phyloP scores from a whole-genome alignment of 2,113 vertebrate species.

The Tetrao urogallus region DNA sequence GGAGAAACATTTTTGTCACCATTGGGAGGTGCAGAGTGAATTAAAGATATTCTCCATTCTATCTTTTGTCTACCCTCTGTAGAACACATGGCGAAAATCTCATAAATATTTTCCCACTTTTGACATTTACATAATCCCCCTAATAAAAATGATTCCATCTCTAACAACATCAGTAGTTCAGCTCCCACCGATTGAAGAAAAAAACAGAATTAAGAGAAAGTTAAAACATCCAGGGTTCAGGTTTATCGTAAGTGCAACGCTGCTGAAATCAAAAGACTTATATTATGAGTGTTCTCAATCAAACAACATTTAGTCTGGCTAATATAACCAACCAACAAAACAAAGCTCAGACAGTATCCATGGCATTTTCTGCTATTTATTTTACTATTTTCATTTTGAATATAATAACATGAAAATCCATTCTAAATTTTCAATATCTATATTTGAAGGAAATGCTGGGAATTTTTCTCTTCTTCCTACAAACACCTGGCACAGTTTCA shows the following conservation, averaged over 20 bases:
- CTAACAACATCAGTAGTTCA: neutral
- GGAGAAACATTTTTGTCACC: neutral
- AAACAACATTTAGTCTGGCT: neutral
- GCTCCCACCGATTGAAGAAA: neutral
- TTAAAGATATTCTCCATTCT: neutral
- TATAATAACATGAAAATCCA: neutral
- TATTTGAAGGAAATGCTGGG: neutral
- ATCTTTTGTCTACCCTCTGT: neutral
- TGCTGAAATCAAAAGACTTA: neutral
- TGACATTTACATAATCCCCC: neutral
- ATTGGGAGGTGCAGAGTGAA: neutral
- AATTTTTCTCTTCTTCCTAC: neutral
- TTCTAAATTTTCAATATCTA: conserved; percentile 6
- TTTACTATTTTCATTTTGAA: neutral
- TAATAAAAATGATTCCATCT: neutral
- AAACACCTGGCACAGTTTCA: neutral
- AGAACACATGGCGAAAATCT: neutral
- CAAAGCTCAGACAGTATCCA: neutral
- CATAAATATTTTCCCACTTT: neutral
- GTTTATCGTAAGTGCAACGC: neutral
- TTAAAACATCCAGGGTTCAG: neutral
- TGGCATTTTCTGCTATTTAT: neutral
- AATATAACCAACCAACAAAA: neutral
- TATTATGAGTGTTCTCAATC: neutral
- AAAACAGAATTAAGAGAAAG: neutral